phyloP scores from a whole-genome alignment of 2,113 vertebrate genomes.

The Pachyramphus minor region DNA sequence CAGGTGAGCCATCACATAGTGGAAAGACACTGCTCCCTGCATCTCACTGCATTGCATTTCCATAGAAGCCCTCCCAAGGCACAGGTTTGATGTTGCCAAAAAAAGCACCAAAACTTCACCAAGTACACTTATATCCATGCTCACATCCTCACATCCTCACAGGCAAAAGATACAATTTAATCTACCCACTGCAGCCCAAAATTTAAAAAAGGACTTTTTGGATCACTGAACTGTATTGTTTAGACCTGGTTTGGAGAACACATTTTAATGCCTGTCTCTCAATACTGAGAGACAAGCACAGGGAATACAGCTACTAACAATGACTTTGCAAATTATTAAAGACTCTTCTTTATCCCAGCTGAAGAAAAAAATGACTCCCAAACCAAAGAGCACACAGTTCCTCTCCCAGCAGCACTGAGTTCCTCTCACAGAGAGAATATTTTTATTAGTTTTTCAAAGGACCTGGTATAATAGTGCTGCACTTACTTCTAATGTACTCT shows the following conservation, averaged over 20 bases:
- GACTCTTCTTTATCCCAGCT: neutral
- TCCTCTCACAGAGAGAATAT: neutral
- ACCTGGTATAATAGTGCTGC: neutral
- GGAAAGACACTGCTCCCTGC: neutral
- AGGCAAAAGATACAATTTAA: neutral
- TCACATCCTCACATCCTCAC: neutral
- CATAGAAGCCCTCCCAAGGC: neutral
- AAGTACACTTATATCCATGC: rapidly evolving
- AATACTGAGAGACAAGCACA: neutral
- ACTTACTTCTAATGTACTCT: slow-evolving; percentile 3
- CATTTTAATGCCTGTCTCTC: neutral
- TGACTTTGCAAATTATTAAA: neutral
- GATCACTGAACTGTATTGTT: neutral
- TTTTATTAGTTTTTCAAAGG: slow-evolving; percentile 26
- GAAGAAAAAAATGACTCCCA: slow-evolving; percentile 1
- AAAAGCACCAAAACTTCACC: neutral
- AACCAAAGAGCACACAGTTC: neutral
- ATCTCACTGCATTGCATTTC: rapidly evolving
- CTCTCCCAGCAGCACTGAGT: neutral
- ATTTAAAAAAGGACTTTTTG: neutral
- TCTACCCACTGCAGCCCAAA: neutral
- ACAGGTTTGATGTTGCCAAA: neutral
- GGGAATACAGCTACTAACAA: neutral
- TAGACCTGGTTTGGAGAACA: neutral
- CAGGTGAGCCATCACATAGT: neutral